Conservation (phyloP, 1,140 invertebrate species). For the Chrysoperla carnea region DNA sequence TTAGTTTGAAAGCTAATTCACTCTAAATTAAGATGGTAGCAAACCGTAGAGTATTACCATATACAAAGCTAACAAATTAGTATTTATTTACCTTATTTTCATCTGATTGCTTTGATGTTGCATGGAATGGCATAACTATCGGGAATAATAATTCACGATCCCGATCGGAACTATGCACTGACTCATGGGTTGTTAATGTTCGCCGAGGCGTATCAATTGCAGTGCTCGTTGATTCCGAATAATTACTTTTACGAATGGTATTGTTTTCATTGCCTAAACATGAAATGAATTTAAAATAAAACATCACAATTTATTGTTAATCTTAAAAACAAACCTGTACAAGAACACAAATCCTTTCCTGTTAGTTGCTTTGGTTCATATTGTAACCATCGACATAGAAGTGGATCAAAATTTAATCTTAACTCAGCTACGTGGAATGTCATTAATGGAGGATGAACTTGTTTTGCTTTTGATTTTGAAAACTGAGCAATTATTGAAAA, state of each 20-base stretch:
- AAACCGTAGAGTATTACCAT: too few relatives aligned
- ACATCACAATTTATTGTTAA: too few relatives aligned
- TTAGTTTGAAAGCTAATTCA: too few relatives aligned
- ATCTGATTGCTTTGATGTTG: too few relatives aligned
- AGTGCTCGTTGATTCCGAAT: slow-evolving; percentile 17
- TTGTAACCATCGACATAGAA: slow-evolving; percentile 38
- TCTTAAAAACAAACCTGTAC: too few relatives aligned
- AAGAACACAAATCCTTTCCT: neutral
- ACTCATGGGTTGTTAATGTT: slow-evolving; percentile 17
- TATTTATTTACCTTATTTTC: too few relatives aligned
- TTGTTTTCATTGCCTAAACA: slow-evolving; percentile 8
- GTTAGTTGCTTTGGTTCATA: slow-evolving; percentile 25
- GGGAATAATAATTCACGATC: slow-evolving; percentile 13
- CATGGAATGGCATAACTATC: too few relatives aligned
- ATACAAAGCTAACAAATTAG: too few relatives aligned
- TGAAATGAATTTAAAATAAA: too few relatives aligned
- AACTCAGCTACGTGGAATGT: slow-evolving; percentile 37
- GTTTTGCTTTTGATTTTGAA: slow-evolving; percentile 25
- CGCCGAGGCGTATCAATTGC: slow-evolving; percentile 16
- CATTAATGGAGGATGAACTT: slow-evolving; percentile 32
- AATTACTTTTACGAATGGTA: slow-evolving; percentile 22
- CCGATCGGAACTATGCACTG: slow-evolving; percentile 19
- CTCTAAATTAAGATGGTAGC: too few relatives aligned
- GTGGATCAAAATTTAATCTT: slow-evolving; percentile 37
- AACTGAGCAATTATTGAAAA: slow-evolving; percentile 30